These are phyloP conservation scores for Sarcophilus harrisii DNA, from an alignment of 2,797 vertebrate species.

Conservation along the genomic window DNA sequence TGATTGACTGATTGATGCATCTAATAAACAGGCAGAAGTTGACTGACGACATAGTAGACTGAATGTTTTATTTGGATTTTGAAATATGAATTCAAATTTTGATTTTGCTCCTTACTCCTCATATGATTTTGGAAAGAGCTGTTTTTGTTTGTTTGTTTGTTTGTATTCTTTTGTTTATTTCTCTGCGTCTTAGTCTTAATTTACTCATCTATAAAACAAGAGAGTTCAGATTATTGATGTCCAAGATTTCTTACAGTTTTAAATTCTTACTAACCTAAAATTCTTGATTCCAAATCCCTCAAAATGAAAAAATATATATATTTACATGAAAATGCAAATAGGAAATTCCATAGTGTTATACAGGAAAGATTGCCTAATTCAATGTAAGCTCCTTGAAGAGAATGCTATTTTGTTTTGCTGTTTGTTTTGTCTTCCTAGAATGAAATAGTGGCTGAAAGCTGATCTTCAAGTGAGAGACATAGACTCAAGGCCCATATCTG, in stretches of 20 bases:
- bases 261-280: neutral
- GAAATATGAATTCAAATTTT: neutral
- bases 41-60: neutral
- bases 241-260: neutral
- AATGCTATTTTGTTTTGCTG: neutral
- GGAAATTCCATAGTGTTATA: neutral
- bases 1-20: neutral
- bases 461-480: neutral
- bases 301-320: neutral
- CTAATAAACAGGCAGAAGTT: neutral
- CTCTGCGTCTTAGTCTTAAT: neutral
- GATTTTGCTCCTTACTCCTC: neutral
- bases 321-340: neutral
- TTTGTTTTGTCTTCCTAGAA: neutral
- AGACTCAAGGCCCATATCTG: neutral
- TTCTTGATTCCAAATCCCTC: neutral
- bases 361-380: neutral
- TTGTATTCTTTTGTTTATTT: neutral
- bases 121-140: neutral
- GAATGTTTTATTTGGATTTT: neutral
- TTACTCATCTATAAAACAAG: neutral
- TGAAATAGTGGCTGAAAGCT: neutral
- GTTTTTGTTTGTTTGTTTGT: neutral
- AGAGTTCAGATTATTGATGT: neutral
- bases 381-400: neutral